phyloP scores from a whole-genome alignment of 2,888 invertebrate species.

The Thymelicus sylvestris region DNA sequence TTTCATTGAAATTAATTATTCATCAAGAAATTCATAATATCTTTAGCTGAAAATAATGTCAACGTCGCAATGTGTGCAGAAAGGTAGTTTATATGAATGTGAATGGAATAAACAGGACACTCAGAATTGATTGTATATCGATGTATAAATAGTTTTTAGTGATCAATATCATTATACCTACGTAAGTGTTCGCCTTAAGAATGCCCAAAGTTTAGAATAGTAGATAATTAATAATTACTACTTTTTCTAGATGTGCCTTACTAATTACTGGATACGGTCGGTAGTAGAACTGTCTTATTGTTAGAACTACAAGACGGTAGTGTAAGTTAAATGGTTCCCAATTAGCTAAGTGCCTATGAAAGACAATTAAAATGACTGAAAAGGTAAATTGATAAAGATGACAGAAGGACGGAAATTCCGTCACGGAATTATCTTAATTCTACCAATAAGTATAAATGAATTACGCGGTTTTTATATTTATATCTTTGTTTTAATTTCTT shows the following conservation, averaged over 20 bases:
- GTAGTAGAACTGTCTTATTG: slow-evolving; percentile 2
- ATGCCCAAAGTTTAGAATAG: slow-evolving; percentile 38
- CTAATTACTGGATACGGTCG: slow-evolving; percentile 1
- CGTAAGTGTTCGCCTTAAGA: slow-evolving; percentile 29
- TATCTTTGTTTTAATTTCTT: neutral
- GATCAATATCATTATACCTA: neutral
- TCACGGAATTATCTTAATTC: neutral
- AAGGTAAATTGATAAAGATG: neutral
- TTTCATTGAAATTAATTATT: too few relatives aligned
- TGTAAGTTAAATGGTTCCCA: neutral
- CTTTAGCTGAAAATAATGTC: too few relatives aligned
- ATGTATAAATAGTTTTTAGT: slow-evolving; percentile 12
- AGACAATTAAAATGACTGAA: neutral
- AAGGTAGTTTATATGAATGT: neutral
- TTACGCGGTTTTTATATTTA: neutral
- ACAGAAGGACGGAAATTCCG: neutral
- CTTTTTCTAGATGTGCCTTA: slow-evolving; percentile 39
- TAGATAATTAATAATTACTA: slow-evolving; percentile 36
- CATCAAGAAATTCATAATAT: too few relatives aligned
- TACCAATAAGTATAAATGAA: neutral
- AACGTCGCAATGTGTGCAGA: too few relatives aligned
- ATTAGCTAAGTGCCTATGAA: slow-evolving; percentile 1
- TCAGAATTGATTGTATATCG: neutral
- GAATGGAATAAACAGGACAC: neutral
- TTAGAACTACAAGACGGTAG: neutral